Evolutionary conservation across 35 echinoderm and acorn worm species (phyloP), one percentile per base, ranked within the genome.

Genomic region (Heliocidaris tuberculata): DNA sequence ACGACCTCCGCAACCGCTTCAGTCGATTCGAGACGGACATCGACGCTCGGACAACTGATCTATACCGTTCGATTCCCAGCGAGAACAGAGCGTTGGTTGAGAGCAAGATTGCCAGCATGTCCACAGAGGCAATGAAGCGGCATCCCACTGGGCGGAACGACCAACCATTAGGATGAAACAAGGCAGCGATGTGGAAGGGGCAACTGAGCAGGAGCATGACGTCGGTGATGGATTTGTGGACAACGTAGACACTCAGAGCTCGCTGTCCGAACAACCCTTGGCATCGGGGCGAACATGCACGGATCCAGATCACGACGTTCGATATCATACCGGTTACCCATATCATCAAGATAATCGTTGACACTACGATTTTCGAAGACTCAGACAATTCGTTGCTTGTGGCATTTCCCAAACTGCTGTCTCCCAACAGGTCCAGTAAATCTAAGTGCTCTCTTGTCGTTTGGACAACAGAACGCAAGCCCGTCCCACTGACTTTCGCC

Each of bases 201-300:
- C 86, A 88, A 27, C 49, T 86, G 0, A 70, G 7, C 0, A 96
- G 93, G 35, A 88, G 35, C 42, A 96, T 61, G 30, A 94, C 2
- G 88, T 96, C 95, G 19, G 86, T 6, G 31, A 94, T n/a, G 15
- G 87, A 94, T 86, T 96, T 96, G 86, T 96, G 86, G 49, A 48
- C 48, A 32, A 96, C 24, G 86, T 94, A 96, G 70, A 96, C 85
- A 48, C 94, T 96, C 13, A 93, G 91, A 48, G 91, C 49, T 85
- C 31, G 95, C 42, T 90, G 95, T 96, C 49, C 95, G 93, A 54
- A 96, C 85, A 88, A 88, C n/a, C 31, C 91, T 5, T 93, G 91
- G 27, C 91, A 93, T 31, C 50, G 91, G 1, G 91, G 91, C 11
- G 91, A 52, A 59, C 47, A 93, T 59, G 91, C 91, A 15, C 91